Percentiles rank a stretch among this genome's conserved stretches.
Evolutionary conservation across 2,113 vertebrate species (phyloP).

Genomic region (Mellivora capensis): DNA sequence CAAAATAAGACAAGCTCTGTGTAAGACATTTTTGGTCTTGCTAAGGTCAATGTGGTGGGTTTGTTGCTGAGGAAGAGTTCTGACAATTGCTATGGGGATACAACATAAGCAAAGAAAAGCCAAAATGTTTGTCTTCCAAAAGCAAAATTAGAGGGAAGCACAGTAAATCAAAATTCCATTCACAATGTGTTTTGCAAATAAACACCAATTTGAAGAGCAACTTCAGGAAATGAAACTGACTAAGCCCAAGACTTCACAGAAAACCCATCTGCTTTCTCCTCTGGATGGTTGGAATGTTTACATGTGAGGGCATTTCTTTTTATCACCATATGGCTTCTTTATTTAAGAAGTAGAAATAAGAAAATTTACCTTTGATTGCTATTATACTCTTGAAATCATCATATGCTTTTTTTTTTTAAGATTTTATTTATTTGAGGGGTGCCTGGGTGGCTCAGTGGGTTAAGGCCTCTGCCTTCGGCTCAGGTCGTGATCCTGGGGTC

Average conservation of each 20-base stretch:
- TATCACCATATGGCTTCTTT: constrained; percentile 62
- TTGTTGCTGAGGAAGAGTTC: constrained; percentile 54
- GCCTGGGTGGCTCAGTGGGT: too few relatives aligned
- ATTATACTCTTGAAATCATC: background rate
- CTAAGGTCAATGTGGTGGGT: constrained; percentile 67
- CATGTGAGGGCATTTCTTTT: background rate
- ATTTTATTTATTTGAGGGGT: background rate
- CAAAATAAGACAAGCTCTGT: constrained; percentile 56
- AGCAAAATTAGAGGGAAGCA: constrained; percentile 21
- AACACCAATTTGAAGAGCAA: constrained; percentile 37
- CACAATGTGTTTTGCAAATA: background rate
- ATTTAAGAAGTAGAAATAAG: constrained; percentile 46
- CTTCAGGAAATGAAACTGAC: constrained; percentile 51
- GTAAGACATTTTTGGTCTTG: constrained; percentile 48
- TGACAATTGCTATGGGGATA: constrained; percentile 27
- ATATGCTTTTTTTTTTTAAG: background rate
- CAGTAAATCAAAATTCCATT: background rate
- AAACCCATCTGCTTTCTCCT: background rate
- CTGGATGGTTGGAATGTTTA: background rate
- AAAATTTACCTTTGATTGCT: constrained; percentile 29
- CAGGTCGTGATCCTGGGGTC: too few relatives aligned
- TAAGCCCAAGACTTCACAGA: background rate
- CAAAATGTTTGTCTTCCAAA: constrained; percentile 17
- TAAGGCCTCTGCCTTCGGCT: too few relatives aligned
- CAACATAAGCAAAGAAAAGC: constrained; percentile 19